Evolutionary conservation across 2,888 invertebrate species (phyloP).

Genomic region (Thereva nobilitata): DNA sequence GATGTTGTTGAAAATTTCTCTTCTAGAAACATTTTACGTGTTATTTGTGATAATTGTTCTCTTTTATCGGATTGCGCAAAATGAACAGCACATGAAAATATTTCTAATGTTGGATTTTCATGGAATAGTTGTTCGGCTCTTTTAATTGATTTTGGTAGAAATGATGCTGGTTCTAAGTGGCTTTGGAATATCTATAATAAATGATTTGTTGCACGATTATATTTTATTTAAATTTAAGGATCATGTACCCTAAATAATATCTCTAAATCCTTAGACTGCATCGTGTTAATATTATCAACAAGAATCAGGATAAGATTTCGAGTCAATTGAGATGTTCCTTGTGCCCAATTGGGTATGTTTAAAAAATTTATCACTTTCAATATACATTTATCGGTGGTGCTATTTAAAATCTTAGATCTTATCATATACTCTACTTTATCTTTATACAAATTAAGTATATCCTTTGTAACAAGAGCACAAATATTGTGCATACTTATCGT

Average conservation of each 20-base stretch:
- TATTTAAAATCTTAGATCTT: slow-evolving; percentile 48
- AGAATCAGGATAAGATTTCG: slow-evolving; percentile 55
- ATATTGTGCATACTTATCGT: slow-evolving; percentile 60
- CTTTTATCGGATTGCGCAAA: slow-evolving; percentile 59
- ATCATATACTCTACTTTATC: slow-evolving; percentile 53
- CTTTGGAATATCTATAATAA: slow-evolving; percentile 58
- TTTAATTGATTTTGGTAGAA: slow-evolving; percentile 57
- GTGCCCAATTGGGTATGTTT: slow-evolving; percentile 60
- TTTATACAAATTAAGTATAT: slow-evolving; percentile 55
- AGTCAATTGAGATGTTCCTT: slow-evolving; percentile 52
- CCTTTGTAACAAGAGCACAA: slow-evolving; percentile 53
- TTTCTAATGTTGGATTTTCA: slow-evolving; percentile 54
- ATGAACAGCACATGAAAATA: slow-evolving; percentile 58
- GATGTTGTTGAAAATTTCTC: slow-evolving; percentile 40
- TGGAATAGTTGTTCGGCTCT: slow-evolving; percentile 54
- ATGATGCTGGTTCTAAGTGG: slow-evolving; percentile 60
- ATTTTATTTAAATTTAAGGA: too few relatives aligned
- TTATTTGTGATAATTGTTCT: slow-evolving; percentile 53
- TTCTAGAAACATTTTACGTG: slow-evolving; percentile 50
- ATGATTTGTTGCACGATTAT: neutral
- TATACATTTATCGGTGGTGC: slow-evolving; percentile 47
- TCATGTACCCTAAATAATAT: slow-evolving; percentile 52
- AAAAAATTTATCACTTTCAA: slow-evolving; percentile 57
- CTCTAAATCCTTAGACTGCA: slow-evolving; percentile 57
- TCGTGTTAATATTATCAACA: slow-evolving; percentile 51